Evolutionary conservation across 2,888 invertebrate species (phyloP), one percentile per base, ranked within the genome.

Genomic region (Operophtera brumata): DNA sequence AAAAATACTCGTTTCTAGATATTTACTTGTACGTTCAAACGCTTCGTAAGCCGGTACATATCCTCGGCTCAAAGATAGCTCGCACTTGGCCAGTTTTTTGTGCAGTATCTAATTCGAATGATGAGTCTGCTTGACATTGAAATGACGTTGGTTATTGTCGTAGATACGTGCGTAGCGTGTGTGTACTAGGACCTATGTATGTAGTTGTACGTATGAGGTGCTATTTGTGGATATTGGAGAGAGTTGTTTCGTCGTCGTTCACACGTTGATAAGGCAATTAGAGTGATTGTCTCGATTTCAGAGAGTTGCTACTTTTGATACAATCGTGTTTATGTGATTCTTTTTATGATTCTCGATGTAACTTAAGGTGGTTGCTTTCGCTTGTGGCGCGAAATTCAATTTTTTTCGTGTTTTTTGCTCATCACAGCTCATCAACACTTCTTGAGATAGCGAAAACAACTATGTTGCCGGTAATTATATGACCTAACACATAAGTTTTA

Each of bases 31-130:
- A 20, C 20, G 4, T 20, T 20, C 4, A 20, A 20, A 20, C 4
- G 20, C 4, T 20, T 20, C 20, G 20, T 20, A 20, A n/a, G n/a
- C n/a, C n/a, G n/a, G n/a, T n/a, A n/a, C 2, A 20, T 20, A 20
- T 20, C 20, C 20, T 20, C 20, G 20, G 20, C 20, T 20, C 4
- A 20, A 20, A 12, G 12, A 46, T 25, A 37, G 39, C 50, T 62
- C 60, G 36, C 51, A 49, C 61, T 64, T 64, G 41, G 28, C 59
- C 28, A 25, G 26, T 58, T 62, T 63, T 62, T 64, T 61, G 51
- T 39, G 43, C 46, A 35, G 47, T 30, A 59, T 57, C 57, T 59
- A 61, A 59, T 52, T 57, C 54, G 34, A 57, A 52, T 53, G 56
- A 51, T 56, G 51, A 44, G 45, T 41, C 47, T 40, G 51, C 41